Base-by-base conservation (phyloP, 2,888 invertebrate genomes). In the Punctoribates punctum region DNA sequence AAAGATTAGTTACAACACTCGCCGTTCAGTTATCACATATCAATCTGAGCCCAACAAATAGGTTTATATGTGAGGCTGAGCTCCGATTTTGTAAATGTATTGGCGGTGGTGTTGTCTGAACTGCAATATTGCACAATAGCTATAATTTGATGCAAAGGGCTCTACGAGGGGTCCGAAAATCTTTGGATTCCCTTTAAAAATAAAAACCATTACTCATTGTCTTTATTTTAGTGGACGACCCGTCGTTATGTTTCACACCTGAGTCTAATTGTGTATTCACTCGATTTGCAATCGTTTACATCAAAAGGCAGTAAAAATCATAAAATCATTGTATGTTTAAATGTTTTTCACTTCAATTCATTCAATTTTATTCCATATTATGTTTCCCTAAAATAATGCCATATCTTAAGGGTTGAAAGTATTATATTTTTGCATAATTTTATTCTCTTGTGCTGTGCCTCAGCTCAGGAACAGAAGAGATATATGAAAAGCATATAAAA, bases 211-310 rank as follows among this genome's bases (percentile, higher is more conserved):
- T 38, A 70, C n/a, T 46, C 38, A 70, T 70, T 38, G 23, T n/a
- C 20, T 70, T 70, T 70, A 17, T 70, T 17, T 70, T 70, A 46
- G 46, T 23, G 70, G 70, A 70, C 70, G n/a, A 70, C 70, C 46
- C 46, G 70, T 70, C 23, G 70, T n/a, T 34, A 23, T 46, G 70
- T 70, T 67, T 67, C 67, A 67, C 67, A 67, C 67, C 67, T 67
- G 67, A 67, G 67, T 38, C 67, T 67, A 67, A 67, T 67, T 67
- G 67, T 34, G 17, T 70, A 46, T 70, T 42, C 70, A 70, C 11
- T 38, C 17, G n/a, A 15, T 70, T 42, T 46, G 46, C 70, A 46
- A 46, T 46, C 8, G 46, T 46, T 20, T n/a, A 70, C 70, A 70
- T 65, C 65, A 65, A 65, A 65, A 15, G 29, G n/a, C 15, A 51